phyloP scores from a whole-genome alignment of 2,113 vertebrate genomes.

The Morphnarchus princeps region DNA sequence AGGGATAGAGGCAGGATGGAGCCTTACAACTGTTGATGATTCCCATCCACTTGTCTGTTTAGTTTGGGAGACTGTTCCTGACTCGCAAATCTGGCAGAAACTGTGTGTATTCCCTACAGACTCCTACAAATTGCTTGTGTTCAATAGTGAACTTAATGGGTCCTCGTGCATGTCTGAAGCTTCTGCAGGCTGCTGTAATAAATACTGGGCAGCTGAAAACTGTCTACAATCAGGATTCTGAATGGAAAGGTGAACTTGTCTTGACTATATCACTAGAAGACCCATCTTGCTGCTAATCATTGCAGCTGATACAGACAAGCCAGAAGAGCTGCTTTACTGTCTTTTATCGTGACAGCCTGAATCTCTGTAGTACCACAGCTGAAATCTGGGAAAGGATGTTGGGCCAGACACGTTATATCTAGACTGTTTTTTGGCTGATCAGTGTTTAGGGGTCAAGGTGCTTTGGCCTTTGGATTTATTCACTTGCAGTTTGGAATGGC shows the following conservation, averaged over 20 bases:
- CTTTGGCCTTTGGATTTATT: conserved; percentile 36
- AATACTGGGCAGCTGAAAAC: neutral
- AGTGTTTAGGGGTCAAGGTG: conserved; percentile 1
- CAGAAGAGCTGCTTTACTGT: neutral
- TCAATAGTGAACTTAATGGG: neutral
- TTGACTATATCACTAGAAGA: neutral
- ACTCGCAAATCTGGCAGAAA: neutral
- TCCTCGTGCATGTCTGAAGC: neutral
- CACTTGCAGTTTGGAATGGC: neutral
- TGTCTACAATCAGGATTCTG: neutral
- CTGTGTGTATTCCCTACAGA: neutral
- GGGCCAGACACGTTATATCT: neutral
- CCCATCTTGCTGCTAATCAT: neutral
- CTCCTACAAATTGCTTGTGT: neutral
- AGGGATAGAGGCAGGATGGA: neutral
- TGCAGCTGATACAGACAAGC: neutral
- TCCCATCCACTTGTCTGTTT: neutral
- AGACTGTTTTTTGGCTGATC: neutral
- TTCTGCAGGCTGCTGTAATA: neutral
- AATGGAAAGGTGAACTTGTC: neutral
- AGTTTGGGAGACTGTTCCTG: neutral
- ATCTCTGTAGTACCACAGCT: neutral
- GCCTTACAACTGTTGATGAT: neutral
- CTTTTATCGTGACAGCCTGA: neutral
- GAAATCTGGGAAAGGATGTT: conserved; percentile 15